Percentiles rank a stretch among this genome's conserved stretches.
Evolutionary conservation across 2,113 vertebrate species (phyloP).

Genomic region (Stigmatopora argus): DNA sequence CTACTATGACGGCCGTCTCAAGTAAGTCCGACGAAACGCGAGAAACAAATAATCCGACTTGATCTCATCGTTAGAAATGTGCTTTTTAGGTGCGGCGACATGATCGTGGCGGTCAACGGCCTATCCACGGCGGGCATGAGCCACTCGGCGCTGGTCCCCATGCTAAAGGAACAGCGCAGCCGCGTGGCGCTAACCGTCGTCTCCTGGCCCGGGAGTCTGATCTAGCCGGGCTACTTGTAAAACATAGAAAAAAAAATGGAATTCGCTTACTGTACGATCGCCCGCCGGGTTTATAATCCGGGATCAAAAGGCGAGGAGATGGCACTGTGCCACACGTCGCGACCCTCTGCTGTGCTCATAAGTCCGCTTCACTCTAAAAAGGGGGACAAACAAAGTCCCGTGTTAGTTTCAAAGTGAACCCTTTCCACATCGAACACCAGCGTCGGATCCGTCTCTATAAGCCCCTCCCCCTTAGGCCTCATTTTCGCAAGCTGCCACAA

Average conservation of each 20-base stretch:
- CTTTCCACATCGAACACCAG: slow-evolving; percentile 35
- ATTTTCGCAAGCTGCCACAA: slow-evolving; percentile 63
- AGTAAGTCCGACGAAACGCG: slow-evolving; percentile 72
- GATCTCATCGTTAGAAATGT: not conserved
- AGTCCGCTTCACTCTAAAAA: slow-evolving; percentile 49
- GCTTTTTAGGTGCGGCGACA: slow-evolving; percentile 85
- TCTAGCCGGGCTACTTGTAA: slow-evolving; percentile 43
- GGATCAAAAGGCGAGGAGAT: slow-evolving; percentile 64
- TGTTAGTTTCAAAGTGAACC: slow-evolving; percentile 43
- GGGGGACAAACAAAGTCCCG: slow-evolving; percentile 42
- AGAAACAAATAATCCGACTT: not conserved
- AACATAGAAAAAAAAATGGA: slow-evolving; percentile 47
- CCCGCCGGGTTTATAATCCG: slow-evolving; percentile 55
- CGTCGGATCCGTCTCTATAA: slow-evolving; percentile 53
- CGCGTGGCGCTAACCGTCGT: slow-evolving; percentile 92
- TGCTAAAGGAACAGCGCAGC: slow-evolving; percentile 96
- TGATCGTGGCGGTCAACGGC: slow-evolving; percentile 95
- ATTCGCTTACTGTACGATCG: slow-evolving; percentile 45
- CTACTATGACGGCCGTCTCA: slow-evolving; percentile 93
- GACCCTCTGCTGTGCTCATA: slow-evolving; percentile 62
- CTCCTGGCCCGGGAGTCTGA: slow-evolving; percentile 96
- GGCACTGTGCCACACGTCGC: slow-evolving; percentile 49
- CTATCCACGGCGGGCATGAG: slow-evolving; percentile 95
- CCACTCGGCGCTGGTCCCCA: slow-evolving; percentile 92
- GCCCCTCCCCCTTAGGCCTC: slow-evolving; percentile 65